Evolutionary conservation across 2,888 invertebrate genomes (phyloP), one percentile per base, ranked within the genome.

Genomic region (Timandra comae): DNA sequence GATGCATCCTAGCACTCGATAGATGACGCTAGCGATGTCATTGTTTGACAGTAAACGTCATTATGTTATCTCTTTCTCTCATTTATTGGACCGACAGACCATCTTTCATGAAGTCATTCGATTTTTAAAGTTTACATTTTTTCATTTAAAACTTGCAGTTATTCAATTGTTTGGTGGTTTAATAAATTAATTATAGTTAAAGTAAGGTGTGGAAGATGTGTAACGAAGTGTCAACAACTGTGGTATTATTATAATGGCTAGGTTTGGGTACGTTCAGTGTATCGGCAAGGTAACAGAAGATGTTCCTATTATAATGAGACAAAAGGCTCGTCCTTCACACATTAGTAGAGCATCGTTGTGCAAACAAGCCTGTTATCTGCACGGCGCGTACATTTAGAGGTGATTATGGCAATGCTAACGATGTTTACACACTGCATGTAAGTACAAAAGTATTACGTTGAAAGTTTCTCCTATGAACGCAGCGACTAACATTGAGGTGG

Each of bases 291-390:
- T 78, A 81, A 76, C 62, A 59, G 63, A 71, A 67, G 71, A 74
- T 73, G 64, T 64, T 73, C 63, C 63, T 56, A 37, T 33, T 59
- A 46, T 59, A 37, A 40, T 52, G 68, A 75, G 65, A 82, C 80
- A 81, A 81, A 80, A 81, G 79, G 69, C 65, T 59, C 63, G 82
- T 79, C 84, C 84, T 84, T 84, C 84, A 79, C 77, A 77, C 77
- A 76, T 80, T 78, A 76, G 67, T 71, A 63, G 67, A 65, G 61
- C 64, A 73, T 75, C 69, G 63, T 71, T 81, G 78, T 76, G 72
- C 79, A 74, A 78, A 78, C 77, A 79, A 74, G 66, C 68, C 54
- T 71, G 71, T 76, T 75, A 76, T 76, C 73, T 65, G 54, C 68
- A 60, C 65, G 66, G 65, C 65, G 65, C 58, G 65, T 70, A 69